Evolutionary conservation across 2,888 invertebrate genomes (phyloP), one percentile per base, ranked within the genome.

Genomic region (Cerastoderma edule): DNA sequence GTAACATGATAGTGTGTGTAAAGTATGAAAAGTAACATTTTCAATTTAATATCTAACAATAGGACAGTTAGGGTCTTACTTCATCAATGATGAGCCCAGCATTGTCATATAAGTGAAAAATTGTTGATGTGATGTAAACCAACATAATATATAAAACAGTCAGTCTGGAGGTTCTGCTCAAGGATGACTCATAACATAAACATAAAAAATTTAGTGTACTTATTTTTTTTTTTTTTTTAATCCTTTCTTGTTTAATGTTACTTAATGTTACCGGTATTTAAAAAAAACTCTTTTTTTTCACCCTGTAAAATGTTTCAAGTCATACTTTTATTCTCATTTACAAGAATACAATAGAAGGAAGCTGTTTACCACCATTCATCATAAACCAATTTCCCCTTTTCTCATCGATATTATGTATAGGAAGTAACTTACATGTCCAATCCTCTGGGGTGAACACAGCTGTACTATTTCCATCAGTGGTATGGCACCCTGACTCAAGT

Each of bases 361-460:
- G n/a, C n/a, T n/a, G n/a, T n/a, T n/a, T n/a, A n/a, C n/a, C n/a
- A n/a, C n/a, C n/a, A n/a, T n/a, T n/a, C n/a, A n/a, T n/a, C n/a
- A n/a, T n/a, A n/a, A n/a, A n/a, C n/a, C n/a, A 13, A 13, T n/a
- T 50, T 22, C 5, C 10, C 22, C 13, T 50, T 16, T 50, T n/a
- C 22, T 13, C 22, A 50, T n/a, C 10, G 50, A 16, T 50, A n/a
- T 16, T 16, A 10, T 50, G 6, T n/a, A n/a, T n/a, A 16, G 10
- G n/a, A 44, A 44, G 24, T 39, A 50, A 30, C 72, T 83, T 72
- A 90, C 90, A 78, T 78, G 89, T 89, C 86, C 89, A 90, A 67
- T 90, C 90, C 57, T 88, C 85, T 8, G 88, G 89, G 8, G 75
- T 80, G 50, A 89, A 87, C n/a, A 68, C 46, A 22, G 74, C 28